A percentile compares a stretch with the other conserved stretches of the same genome.
Conservation (phyloP, 2,113 vertebrate species). For the Cololabis saira region DNA sequence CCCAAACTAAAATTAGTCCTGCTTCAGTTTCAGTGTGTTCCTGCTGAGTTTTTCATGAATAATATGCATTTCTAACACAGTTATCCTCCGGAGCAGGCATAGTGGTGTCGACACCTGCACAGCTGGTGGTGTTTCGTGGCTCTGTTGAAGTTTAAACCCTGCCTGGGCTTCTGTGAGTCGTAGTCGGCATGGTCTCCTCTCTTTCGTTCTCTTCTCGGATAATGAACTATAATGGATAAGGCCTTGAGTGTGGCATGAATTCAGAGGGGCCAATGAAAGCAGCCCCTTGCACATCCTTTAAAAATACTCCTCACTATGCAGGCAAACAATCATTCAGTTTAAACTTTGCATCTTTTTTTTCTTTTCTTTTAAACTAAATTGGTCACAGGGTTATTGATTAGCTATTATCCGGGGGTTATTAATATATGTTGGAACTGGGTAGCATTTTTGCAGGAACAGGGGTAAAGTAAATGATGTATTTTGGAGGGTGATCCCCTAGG, state of each 20-base stretch:
- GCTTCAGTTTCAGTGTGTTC: neutral
- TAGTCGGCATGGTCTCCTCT: constrained; percentile 45
- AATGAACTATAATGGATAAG: constrained; percentile 77
- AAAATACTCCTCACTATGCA: constrained; percentile 55
- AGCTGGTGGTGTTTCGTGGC: constrained; percentile 33
- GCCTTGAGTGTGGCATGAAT: constrained; percentile 71
- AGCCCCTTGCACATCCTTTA: constrained; percentile 28
- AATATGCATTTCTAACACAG: constrained; percentile 5
- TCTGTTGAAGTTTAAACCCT: constrained; percentile 61
- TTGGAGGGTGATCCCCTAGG: too few species aligned
- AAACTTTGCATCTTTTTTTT: neutral
- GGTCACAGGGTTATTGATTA: constrained; percentile 15
- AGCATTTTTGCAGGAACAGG: neutral
- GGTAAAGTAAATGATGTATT: neutral
- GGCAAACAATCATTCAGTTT: constrained; percentile 58
- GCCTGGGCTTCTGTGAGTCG: constrained; percentile 43
- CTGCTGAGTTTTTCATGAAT: neutral
- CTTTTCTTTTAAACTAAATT: constrained; percentile 25
- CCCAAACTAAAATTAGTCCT: neutral
- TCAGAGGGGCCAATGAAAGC: constrained; percentile 69
- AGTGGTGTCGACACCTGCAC: constrained; percentile 47
- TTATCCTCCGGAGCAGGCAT: constrained; percentile 1
- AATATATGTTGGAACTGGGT: neutral
- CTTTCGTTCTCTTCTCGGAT: constrained; percentile 60
- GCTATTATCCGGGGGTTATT: constrained; percentile 6